phyloP scores from a whole-genome alignment of 2,797 vertebrate genomes.

The Cetoscarus ocellatus region DNA sequence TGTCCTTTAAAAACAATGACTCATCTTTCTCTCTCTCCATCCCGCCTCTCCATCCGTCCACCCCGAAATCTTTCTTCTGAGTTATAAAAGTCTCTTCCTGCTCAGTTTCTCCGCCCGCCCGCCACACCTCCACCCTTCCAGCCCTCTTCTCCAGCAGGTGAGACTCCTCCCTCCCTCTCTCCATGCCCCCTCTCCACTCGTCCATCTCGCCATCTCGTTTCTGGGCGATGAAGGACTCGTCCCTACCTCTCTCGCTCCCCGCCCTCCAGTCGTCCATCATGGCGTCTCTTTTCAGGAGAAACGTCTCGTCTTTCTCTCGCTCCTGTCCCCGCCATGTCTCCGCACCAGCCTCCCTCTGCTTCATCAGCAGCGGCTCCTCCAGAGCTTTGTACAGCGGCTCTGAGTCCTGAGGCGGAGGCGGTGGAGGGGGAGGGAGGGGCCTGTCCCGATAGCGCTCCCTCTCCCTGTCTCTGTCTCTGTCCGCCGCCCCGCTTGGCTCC shows the following conservation, averaged over 20 bases:
- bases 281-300: slow-evolving; percentile 74
- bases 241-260: slow-evolving; percentile 56
- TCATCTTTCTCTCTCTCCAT: slow-evolving; percentile 72
- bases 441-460: slow-evolving; percentile 80
- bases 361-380: slow-evolving; percentile 86
- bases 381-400: slow-evolving; percentile 94
- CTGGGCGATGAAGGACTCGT: slow-evolving; percentile 69
- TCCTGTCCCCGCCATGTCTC: slow-evolving; percentile 74
- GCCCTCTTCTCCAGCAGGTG: slow-evolving; percentile 73
- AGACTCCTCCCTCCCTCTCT: slow-evolving; percentile 72
- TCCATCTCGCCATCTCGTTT: slow-evolving; percentile 70
- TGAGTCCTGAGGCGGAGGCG: slow-evolving; percentile 81
- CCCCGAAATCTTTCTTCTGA: slow-evolving; percentile 77
- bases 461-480: slow-evolving; percentile 69
- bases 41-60: slow-evolving; percentile 74
- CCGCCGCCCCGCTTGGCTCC: slow-evolving; percentile 53
- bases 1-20: slow-evolving; percentile 76
- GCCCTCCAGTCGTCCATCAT: slow-evolving; percentile 75
- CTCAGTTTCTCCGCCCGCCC: slow-evolving; percentile 61
- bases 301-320: slow-evolving; percentile 73
- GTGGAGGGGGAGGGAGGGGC: slow-evolving; percentile 84
- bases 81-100: slow-evolving; percentile 80
- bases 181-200: slow-evolving; percentile 67
- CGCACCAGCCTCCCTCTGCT: slow-evolving; percentile 65
- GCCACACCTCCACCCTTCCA: slow-evolving; percentile 74